Percentiles rank a stretch among this genome's conserved stretches.
Conservation (phyloP, 2,888 invertebrate genomes). For the Noctuana brunneofusca region DNA sequence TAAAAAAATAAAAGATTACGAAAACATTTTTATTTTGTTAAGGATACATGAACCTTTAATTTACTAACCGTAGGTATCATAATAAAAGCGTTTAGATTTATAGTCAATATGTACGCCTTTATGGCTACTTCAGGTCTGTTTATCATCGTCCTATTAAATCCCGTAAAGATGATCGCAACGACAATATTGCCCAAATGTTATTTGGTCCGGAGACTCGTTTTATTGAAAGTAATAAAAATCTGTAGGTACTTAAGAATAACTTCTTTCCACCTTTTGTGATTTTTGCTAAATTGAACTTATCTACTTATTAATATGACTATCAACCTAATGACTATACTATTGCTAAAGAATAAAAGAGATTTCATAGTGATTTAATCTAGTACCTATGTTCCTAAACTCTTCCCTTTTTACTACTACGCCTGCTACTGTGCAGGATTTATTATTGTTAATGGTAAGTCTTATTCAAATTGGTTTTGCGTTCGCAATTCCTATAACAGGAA, state of each 20-base stretch:
- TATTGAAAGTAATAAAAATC: constrained; percentile 44
- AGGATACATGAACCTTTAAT: not conserved
- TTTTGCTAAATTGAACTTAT: not conserved
- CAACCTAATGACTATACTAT: too few species aligned
- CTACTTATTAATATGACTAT: not conserved
- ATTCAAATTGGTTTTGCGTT: not conserved
- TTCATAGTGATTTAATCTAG: too few species aligned
- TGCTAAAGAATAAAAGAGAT: too few species aligned
- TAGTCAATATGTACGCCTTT: constrained; percentile 45
- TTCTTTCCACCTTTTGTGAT: not conserved
- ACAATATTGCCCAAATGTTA: constrained; percentile 43
- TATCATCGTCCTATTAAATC: constrained; percentile 44
- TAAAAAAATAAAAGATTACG: too few species aligned
- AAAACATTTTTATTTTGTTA: not conserved
- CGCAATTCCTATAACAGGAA: not conserved
- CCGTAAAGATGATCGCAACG: constrained; percentile 42
- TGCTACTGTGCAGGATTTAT: too few species aligned
- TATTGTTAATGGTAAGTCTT: too few species aligned
- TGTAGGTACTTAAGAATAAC: constrained; percentile 31
- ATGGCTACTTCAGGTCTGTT: constrained; percentile 47
- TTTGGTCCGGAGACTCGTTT: constrained; percentile 39
- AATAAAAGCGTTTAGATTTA: constrained; percentile 38
- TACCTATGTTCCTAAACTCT: too few species aligned
- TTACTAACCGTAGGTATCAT: not conserved
- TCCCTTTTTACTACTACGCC: too few species aligned